These are phyloP conservation scores for Cheumatopsyche charites DNA, from an alignment of 1,140 invertebrate species.

Conservation along the genomic window DNA sequence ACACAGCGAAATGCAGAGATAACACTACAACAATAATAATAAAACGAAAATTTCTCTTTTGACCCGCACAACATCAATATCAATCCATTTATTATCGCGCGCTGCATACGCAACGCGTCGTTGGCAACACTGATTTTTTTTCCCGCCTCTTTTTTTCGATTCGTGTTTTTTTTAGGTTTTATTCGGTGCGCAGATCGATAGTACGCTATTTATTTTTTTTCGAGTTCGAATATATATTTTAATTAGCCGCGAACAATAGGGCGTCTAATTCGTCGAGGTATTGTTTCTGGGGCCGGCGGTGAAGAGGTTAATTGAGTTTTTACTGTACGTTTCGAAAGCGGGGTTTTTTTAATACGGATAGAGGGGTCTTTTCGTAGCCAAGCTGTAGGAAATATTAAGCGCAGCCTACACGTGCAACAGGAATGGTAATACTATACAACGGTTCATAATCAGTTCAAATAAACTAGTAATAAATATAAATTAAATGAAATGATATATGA, in stretches of 20 bases:
- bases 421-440: too few species aligned
- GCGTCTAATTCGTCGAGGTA: slow-evolving; percentile 10
- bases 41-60: slow-evolving; percentile 18
- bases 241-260: slow-evolving; percentile 18
- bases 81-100: neutral
- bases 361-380: too few species aligned
- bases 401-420: too few species aligned
- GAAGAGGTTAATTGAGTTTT: slow-evolving; percentile 24
- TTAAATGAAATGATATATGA: too few species aligned
- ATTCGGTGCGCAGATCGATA: too few species aligned
- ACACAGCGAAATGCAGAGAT: too few species aligned
- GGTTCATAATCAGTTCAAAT: too few species aligned
- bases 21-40: too few species aligned
- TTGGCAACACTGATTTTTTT: neutral
- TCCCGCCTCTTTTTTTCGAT: neutral
- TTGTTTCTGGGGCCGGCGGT: neutral
- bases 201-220: too few species aligned
- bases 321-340: slow-evolving; percentile 11
- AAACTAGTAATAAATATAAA: too few species aligned
- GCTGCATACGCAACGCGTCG: neutral
- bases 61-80: slow-evolving; percentile 26
- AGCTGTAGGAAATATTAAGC: too few species aligned
- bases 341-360: neutral
- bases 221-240: slow-evolving; percentile 3
- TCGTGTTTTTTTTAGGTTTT: too few species aligned